Evolutionary conservation across 2,797 vertebrate genomes (phyloP), one percentile per base, ranked within the genome.

Genomic region (Squalus acanthias): DNA sequence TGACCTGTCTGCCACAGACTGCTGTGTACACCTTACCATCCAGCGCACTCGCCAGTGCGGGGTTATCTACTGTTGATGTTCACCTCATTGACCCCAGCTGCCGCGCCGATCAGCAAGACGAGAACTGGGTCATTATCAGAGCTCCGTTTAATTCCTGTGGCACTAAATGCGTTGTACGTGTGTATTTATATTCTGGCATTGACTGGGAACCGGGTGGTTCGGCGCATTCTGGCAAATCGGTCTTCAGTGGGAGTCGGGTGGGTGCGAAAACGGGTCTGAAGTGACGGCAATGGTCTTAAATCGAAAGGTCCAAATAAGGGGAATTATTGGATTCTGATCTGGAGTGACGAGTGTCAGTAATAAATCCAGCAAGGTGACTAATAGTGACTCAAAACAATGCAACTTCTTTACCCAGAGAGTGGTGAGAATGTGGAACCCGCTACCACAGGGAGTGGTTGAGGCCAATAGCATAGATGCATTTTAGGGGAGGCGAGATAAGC

Each of bases 61-160:
- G 17, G 20, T 22, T 93, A 3, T 69, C 91, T 1, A 9, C 8
- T 0, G 1, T 17, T 22, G 91, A 93, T 1, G 91, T 93, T 9
- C 91, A 93, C 8, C 91, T 93, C 65, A 24, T 46, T 13, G 91
- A 93, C 63, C 63, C 63, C 17, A 93, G 6, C 17, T 93, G 91
- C 91, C 91, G 39, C 0, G 91, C 91, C 0, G 7, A 24, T 3
- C 91, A 67, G 63, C 46, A 22, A 69, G 91, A 93, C 0, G 91
- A 93, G 17, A 46, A 93, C 65, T 93, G 91, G 91, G 63, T 93
- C 15, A 0, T 93, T 20, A 93, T 93, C n/a, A 67, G 2, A 46
- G 91, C 63, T 39, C 91, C 91, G 9, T 93, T 93, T 69, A 12
- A 93, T 46, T 67, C 63, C 63, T 93, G 91, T 39, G 91, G 91